phyloP scores from a whole-genome alignment of 2,888 invertebrate species.

The Carcina quercana region DNA sequence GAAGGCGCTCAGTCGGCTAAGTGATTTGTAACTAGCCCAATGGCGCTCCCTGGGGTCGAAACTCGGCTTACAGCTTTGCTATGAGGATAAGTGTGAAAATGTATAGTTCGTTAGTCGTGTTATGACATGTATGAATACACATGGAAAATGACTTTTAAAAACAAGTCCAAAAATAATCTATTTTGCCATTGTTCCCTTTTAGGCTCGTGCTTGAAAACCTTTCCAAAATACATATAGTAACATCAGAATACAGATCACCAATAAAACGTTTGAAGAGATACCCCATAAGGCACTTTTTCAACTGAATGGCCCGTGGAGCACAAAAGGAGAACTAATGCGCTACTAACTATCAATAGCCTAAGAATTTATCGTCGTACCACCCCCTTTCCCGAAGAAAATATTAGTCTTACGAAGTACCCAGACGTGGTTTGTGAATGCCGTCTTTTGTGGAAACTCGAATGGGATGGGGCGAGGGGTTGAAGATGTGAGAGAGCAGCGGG shows the following conservation, averaged over 20 bases:
- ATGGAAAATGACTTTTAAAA: too few species aligned
- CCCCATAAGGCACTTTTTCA: constrained; percentile 53
- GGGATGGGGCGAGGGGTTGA: constrained; percentile 17
- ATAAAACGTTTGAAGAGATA: constrained; percentile 26
- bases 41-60: too few species aligned
- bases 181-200: too few species aligned
- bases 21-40: too few species aligned
- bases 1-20: too few species aligned
- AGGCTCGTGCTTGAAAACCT: too few species aligned
- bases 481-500: constrained; percentile 16
- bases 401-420: constrained; percentile 68
- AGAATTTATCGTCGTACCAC: constrained; percentile 59
- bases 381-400: constrained; percentile 66
- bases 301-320: constrained; percentile 49
- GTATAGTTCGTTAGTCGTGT: too few species aligned
- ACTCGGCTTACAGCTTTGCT: too few species aligned
- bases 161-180: too few species aligned
- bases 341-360: constrained; percentile 67
- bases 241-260: constrained; percentile 16
- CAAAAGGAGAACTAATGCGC: constrained; percentile 67
- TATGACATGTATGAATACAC: too few species aligned
- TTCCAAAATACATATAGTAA: too few species aligned
- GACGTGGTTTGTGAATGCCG: constrained; percentile 61
- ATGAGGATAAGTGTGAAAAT: too few species aligned
- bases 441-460: constrained; percentile 57